These are phyloP conservation scores for Lathamus discolor DNA, from an alignment of 2,113 vertebrate genomes.

Conservation along the genomic window DNA sequence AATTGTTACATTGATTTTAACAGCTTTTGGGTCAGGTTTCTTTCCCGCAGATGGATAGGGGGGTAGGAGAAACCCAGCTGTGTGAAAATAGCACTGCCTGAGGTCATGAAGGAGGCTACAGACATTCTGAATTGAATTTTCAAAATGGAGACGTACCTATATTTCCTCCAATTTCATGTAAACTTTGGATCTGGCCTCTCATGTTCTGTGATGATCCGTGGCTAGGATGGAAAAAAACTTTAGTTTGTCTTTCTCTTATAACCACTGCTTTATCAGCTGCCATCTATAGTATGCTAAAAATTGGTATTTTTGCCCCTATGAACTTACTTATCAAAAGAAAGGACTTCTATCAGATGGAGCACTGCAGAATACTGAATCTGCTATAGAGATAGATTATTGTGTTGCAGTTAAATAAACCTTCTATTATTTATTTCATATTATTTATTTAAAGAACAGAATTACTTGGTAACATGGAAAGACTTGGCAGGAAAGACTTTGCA, in stretches of 20 bases:
- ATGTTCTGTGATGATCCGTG: slow-evolving; percentile 51
- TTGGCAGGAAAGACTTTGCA: background rate
- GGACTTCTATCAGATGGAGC: background rate
- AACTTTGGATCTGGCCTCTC: slow-evolving; percentile 78
- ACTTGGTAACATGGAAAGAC: background rate
- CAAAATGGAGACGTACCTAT: slow-evolving; percentile 77
- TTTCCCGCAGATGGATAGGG: background rate
- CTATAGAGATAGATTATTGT: background rate
- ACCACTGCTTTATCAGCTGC: background rate
- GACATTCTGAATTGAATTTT: background rate
- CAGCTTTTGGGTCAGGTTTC: background rate
- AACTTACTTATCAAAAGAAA: background rate
- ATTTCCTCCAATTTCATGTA: slow-evolving; percentile 90
- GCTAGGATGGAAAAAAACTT: slow-evolving; percentile 46
- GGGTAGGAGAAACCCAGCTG: background rate
- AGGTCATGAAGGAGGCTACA: background rate
- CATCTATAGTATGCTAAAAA: background rate
- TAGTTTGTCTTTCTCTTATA: background rate
- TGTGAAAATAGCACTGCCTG: background rate
- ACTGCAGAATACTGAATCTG: background rate
- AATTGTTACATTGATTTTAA: background rate
- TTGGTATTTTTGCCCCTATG: background rate
- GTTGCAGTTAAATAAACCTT: background rate
- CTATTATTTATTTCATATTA: background rate
- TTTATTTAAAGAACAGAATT: background rate